phyloP scores from a whole-genome alignment of 2,888 invertebrate genomes.

The Myopa testacea region DNA sequence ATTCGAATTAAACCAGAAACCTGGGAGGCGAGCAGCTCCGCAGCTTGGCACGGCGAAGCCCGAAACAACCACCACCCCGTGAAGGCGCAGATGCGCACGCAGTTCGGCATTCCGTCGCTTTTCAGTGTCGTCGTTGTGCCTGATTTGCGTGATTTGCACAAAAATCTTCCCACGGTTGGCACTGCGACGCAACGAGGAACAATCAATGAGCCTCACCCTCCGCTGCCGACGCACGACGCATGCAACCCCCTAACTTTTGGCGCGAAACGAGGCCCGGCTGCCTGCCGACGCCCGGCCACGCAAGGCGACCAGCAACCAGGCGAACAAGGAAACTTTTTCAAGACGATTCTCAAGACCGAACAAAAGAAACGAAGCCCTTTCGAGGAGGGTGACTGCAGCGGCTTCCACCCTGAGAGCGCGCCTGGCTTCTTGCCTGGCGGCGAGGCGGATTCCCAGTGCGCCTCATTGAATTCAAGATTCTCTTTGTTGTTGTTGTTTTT shows the following conservation, averaged over 20 bases:
- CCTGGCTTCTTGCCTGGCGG: conserved; percentile 5
- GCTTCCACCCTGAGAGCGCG: conserved; percentile 22
- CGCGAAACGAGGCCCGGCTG: conserved; percentile 39
- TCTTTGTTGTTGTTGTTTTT: conserved; percentile 40
- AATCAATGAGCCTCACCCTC: conserved; percentile 58
- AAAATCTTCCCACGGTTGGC: conserved; percentile 61
- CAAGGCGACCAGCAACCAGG: no score
- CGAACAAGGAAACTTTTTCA: conserved; percentile 35
- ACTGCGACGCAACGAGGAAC: no score
- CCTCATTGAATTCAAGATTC: background rate
- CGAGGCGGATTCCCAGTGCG: conserved; percentile 17
- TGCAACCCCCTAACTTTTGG: conserved; percentile 47
- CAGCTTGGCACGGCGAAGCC: background rate
- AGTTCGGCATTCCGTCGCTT: conserved; percentile 35
- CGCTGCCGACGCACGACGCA: conserved; percentile 43
- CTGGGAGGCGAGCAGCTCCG: background rate
- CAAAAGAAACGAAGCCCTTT: background rate
- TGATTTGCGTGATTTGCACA: conserved; percentile 11
- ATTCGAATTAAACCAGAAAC: background rate
- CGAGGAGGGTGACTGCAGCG: conserved; percentile 6
- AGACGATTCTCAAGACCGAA: background rate
- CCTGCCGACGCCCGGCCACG: background rate
- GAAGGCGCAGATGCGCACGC: conserved; percentile 24
- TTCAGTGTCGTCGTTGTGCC: background rate
- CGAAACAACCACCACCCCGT: conserved; percentile 26